Base-by-base conservation (phyloP, 1,140 invertebrate genomes). In the Heliothis virescens region DNA sequence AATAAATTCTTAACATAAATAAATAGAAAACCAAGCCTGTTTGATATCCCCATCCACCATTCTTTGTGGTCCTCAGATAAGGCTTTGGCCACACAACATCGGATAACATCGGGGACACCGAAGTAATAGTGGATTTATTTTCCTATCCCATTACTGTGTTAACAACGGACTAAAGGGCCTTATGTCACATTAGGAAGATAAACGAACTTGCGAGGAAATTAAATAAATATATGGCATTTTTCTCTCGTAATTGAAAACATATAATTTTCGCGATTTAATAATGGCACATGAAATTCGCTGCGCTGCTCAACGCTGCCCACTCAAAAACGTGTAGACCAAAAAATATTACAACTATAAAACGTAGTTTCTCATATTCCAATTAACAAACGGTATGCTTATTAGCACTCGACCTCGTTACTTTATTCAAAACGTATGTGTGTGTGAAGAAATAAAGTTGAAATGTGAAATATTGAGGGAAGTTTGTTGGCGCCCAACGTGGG, bases 401-500 rank as follows among this genome's bases (percentile, higher is more conserved):
- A 82, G 59, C 53, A 72, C 74, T 71, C 59, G 74, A 62, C 65
- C 75, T 50, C 65, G 57, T 81, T 71, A 81, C 48, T 79, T 52
- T 57, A 26, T 21, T 18, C 55, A 69, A 26, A 16, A 84, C 72
- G 53, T 83, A 80, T 81, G 82, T 82, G 50, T 83, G 81, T 78
- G 79, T 74, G 67, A 82, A 86, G 75, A 81, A 83, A 84, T 85
- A 79, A 82, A 60, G 80, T 83, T 53, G 71, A 80, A 85, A 85
- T 81, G 83, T 82, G 52, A 50, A 50, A 50, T 62, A 75, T 84
- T 73, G 75, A 73, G 73, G 65, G 76, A 87, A 87, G 79, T 88
- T 86, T 85, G 81, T 85, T 90, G 87, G 86, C 87, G 83, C 84
- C 82, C 83, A 85, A 76, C 80, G 73, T 84, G 82, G 79, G 80